These are phyloP conservation scores for Drosophila mauritiana DNA, from an alignment of 1,140 invertebrate genomes.

Conservation along the genomic window DNA sequence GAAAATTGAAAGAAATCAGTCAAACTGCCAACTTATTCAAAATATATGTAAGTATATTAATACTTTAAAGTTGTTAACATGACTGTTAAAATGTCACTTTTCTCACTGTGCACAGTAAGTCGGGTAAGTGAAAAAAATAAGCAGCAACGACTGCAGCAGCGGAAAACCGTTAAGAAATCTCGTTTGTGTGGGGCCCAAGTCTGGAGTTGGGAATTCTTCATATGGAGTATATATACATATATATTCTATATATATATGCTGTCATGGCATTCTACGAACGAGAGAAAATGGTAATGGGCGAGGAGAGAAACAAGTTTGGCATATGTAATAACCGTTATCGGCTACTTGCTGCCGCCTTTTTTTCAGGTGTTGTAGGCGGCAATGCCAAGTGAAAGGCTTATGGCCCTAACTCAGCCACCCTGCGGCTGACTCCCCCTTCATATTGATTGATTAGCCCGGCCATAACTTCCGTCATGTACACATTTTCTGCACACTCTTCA, in stretches of 20 bases:
- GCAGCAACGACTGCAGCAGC: constrained; percentile 26
- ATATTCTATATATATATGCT: constrained; percentile 32
- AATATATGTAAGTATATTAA: too few relatives aligned
- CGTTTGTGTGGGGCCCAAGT: constrained; percentile 57
- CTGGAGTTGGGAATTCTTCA: constrained; percentile 44
- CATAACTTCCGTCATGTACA: constrained; percentile 63
- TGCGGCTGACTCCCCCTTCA: constrained; percentile 1
- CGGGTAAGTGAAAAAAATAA: constrained; percentile 52
- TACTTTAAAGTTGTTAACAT: too few relatives aligned
- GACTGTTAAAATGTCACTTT: not conserved
- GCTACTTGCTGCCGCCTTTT: not conserved
- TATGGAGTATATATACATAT: constrained; percentile 26
- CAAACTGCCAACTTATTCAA: too few relatives aligned
- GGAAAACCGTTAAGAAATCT: constrained; percentile 78
- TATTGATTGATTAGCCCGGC: constrained; percentile 62
- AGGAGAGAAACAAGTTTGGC: constrained; percentile 58
- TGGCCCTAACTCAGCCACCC: constrained; percentile 19
- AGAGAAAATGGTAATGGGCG: constrained; percentile 26
- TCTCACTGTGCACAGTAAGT: constrained; percentile 26
- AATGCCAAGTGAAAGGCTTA: constrained; percentile 58
- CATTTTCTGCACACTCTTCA: constrained; percentile 23
- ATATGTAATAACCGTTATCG: constrained; percentile 73
- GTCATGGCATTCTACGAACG: constrained; percentile 59
- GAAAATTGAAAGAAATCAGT: too few relatives aligned
- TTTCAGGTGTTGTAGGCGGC: constrained; percentile 59